Conservation (phyloP, 1,140 invertebrate species). For the Frieseomelitta varia region DNA sequence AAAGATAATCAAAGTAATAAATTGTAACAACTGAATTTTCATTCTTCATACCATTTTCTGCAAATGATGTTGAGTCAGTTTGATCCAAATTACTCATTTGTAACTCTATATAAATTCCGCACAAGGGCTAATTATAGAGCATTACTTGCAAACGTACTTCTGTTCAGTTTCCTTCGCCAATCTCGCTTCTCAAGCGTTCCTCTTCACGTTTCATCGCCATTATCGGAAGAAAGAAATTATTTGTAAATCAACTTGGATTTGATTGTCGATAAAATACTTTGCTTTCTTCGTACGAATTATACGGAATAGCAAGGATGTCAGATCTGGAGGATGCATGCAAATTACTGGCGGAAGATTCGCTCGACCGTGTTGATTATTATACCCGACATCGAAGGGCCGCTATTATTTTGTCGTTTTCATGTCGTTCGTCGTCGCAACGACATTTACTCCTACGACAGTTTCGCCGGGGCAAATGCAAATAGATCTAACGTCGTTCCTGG, state of each 20-base stretch:
- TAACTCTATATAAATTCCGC: no score
- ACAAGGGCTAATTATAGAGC: no score
- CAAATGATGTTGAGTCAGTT: no score
- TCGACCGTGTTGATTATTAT: conserved; percentile 28
- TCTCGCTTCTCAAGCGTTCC: not conserved
- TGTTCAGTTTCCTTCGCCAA: not conserved
- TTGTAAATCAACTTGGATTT: not conserved
- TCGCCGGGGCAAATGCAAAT: not conserved
- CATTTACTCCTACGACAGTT: not conserved
- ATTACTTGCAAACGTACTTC: no score
- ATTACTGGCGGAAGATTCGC: conserved; percentile 5
- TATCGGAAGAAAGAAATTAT: not conserved
- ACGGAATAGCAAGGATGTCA: not conserved
- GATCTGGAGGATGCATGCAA: not conserved
- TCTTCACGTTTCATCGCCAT: not conserved
- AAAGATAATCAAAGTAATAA: no score
- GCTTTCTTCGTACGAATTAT: not conserved
- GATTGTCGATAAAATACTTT: conserved; percentile 15
- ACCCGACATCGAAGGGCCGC: conserved; percentile 25
- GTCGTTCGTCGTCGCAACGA: not conserved
- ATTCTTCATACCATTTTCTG: no score
- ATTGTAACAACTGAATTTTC: no score
- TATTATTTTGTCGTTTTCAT: conserved; percentile 35
- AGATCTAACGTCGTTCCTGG: conserved; percentile 1
- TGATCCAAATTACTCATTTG: no score